phyloP scores from a whole-genome alignment of 2,113 vertebrate species.

The Rafetus swinhoei region DNA sequence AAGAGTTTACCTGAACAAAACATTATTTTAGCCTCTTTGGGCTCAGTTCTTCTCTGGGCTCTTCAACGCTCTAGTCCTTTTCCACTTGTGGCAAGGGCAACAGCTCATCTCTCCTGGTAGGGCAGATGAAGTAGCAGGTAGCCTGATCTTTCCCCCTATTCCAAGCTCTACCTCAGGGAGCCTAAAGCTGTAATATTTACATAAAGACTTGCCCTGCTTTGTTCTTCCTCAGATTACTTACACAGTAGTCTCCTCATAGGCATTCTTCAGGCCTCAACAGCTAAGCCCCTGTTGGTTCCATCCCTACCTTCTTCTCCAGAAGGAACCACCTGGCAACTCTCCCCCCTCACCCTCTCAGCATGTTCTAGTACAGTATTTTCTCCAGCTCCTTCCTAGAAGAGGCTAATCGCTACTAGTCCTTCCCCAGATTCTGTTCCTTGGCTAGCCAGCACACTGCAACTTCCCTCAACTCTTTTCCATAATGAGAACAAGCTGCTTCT shows the following conservation, averaged over 20 bases:
- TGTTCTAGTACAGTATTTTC: not conserved
- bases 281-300: not conserved
- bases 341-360: not conserved
- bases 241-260: fast-evolving
- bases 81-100: not conserved
- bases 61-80: not conserved
- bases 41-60: fast-evolving
- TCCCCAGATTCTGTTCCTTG: not conserved
- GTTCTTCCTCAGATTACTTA: not conserved
- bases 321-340: not conserved
- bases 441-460: not conserved
- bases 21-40: not conserved
- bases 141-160: not conserved
- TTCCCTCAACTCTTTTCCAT: not conserved
- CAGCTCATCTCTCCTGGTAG: not conserved
- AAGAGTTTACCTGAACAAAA: not conserved
- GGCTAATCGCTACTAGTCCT: not conserved
- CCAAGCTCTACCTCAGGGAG: fast-evolving
- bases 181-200: fast-evolving
- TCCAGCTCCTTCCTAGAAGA: not conserved
- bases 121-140: not conserved
- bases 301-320: not conserved
- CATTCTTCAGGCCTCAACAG: not conserved
- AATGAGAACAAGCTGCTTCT: not conserved
- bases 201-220: not conserved